phyloP scores from a whole-genome alignment of 2,797 vertebrate genomes.

The Sus cebifrons region DNA sequence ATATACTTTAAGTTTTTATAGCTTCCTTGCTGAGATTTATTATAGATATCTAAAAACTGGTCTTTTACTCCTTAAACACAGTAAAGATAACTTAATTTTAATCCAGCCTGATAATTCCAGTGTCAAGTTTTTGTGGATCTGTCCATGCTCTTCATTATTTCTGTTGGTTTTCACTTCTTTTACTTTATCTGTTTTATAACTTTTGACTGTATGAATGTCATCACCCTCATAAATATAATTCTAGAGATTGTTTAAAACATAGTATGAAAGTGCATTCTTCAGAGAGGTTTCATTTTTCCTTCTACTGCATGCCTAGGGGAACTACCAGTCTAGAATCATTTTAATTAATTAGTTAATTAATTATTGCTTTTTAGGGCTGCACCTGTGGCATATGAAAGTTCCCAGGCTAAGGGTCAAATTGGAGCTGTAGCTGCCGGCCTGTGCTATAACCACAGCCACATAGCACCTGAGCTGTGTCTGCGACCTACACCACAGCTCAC shows the following conservation, averaged over 20 bases:
- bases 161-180: constrained; percentile 1
- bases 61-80: constrained; percentile 12
- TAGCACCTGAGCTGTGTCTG: too few relatives aligned
- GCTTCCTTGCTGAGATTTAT: constrained; percentile 13
- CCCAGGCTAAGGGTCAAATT: too few relatives aligned
- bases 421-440: too few relatives aligned
- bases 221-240: constrained; percentile 27
- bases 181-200: background rate
- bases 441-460: too few relatives aligned
- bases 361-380: too few relatives aligned
- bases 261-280: background rate
- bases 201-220: background rate
- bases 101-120: background rate
- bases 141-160: constrained; percentile 14
- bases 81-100: constrained; percentile 20
- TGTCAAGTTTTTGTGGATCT: constrained; percentile 21
- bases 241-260: background rate
- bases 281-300: background rate
- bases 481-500: too few relatives aligned
- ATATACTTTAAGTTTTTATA: background rate
- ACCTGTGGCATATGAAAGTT: too few relatives aligned
- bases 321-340: constrained; percentile 4
- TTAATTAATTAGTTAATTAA: background rate
- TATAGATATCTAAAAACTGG: constrained; percentile 23
- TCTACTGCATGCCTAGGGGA: background rate